Conservation (phyloP, 64 coral and sea anemone species). For the Pachyseris speciosa region DNA sequence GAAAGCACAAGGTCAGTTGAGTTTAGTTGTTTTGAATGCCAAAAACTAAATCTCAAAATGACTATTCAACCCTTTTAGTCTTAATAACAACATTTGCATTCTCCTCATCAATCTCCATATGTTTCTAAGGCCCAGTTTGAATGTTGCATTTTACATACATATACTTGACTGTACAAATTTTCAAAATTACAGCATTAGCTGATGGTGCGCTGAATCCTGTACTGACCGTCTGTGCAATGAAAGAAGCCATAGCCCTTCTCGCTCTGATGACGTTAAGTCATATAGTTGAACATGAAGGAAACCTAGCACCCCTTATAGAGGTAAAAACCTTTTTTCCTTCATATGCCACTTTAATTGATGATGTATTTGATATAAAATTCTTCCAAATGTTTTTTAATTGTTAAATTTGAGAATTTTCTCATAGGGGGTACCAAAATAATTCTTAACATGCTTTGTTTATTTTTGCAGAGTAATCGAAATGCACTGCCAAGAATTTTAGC, state of each 20-base stretch:
- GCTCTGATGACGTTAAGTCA: conserved; percentile 93
- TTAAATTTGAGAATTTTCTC: too few species aligned
- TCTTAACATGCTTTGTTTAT: background rate
- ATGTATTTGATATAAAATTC: too few species aligned
- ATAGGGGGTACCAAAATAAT: background rate
- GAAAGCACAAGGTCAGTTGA: conserved; percentile 69
- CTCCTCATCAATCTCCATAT: too few species aligned
- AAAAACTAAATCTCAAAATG: background rate
- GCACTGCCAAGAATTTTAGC: conserved; percentile 93
- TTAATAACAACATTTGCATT: too few species aligned
- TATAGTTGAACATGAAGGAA: conserved; percentile 92
- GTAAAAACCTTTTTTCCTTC: background rate
- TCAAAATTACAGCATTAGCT: conserved; percentile 68
- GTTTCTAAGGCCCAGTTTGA: too few species aligned
- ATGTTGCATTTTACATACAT: too few species aligned
- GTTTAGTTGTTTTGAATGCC: background rate
- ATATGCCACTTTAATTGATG: background rate
- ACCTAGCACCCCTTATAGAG: conserved; percentile 92
- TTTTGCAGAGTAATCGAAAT: conserved; percentile 82
- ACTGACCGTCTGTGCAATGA: conserved; percentile 90
- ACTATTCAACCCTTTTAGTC: background rate
- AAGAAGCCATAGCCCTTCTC: conserved; percentile 89
- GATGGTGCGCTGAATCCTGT: conserved; percentile 91
- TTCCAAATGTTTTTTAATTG: too few species aligned
- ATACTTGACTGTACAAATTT: background rate